Evolutionary conservation across 1,140 invertebrate genomes (phyloP).

Genomic region (Cephus cinctus): DNA sequence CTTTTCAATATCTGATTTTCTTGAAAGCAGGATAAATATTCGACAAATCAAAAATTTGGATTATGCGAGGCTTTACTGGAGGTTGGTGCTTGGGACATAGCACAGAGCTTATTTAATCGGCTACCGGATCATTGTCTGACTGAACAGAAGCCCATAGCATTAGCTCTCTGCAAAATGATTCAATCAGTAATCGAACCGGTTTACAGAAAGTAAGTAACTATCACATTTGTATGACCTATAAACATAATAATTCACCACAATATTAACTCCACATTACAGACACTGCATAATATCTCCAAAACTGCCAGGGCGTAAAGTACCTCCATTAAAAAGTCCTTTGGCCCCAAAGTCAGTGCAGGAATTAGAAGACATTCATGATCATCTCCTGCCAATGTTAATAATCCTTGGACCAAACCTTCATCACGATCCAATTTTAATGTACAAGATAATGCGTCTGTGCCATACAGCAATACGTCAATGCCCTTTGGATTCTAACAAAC

Average conservation of each 20-base stretch:
- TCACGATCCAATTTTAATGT: slow-evolving; percentile 84
- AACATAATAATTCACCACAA: neutral
- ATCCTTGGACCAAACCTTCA: slow-evolving; percentile 86
- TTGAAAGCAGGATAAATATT: slow-evolving; percentile 60
- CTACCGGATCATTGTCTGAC: slow-evolving; percentile 82
- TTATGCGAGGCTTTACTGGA: slow-evolving; percentile 85
- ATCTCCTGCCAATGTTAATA: slow-evolving; percentile 83
- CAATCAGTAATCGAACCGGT: slow-evolving; percentile 86
- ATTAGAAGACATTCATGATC: slow-evolving; percentile 73
- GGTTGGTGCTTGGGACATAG: slow-evolving; percentile 89
- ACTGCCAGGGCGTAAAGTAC: slow-evolving; percentile 62
- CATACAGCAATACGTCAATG: slow-evolving; percentile 56
- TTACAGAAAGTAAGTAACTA: slow-evolving; percentile 72
- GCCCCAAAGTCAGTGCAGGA: slow-evolving; percentile 62
- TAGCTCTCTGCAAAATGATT: slow-evolving; percentile 77
- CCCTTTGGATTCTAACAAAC: slow-evolving; percentile 42
- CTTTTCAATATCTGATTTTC: slow-evolving; percentile 22
- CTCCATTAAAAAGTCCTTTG: slow-evolving; percentile 59
- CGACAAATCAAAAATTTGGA: slow-evolving; percentile 90
- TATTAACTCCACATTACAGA: slow-evolving; percentile 50
- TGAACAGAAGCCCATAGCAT: slow-evolving; percentile 76
- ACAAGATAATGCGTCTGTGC: slow-evolving; percentile 75
- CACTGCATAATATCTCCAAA: slow-evolving; percentile 71
- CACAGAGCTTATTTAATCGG: slow-evolving; percentile 72
- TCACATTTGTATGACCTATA: neutral